Evolutionary conservation across 2,797 vertebrate genomes (phyloP), one percentile per base, ranked within the genome.

Genomic region (Pseudomugil gertrudae): DNA sequence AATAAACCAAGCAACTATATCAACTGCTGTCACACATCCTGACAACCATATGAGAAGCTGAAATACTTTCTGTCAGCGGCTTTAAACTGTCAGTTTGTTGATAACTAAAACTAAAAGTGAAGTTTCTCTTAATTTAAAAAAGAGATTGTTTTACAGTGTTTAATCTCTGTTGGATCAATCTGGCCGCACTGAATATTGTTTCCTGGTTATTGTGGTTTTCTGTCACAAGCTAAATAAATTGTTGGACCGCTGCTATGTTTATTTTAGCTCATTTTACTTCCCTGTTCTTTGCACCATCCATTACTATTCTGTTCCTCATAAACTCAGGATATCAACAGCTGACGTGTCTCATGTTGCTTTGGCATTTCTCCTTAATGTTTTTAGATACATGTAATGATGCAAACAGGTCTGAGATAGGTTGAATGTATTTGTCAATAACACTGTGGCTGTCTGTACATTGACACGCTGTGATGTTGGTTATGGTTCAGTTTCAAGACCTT

Each of bases 341-440:
- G 45, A 61, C 72, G 71, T 73, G 26, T 71, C 67, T 68, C 50
- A 56, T 19, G 24, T 70, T 21, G 30, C 24, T 14, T 26, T 80
- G 62, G 43, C 38, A 19, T 11, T 57, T 66, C 47, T 9, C 60
- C 58, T 56, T 80, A 78, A 65, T 13, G 23, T 57, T 66, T 70
- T 56, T 62, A 52, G 36, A 56, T 55, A 45, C 45, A 30, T 29
- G 26, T 26, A 57, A 69, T 72, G 54, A 77, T 84, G 74, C 68
- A 59, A 74, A 80, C 68, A 69, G 26, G 45, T 85, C 74, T 57
- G 6, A 82, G 79, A 91, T 75, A 85, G 50, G 64, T 58, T 83
- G 57, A 78, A 63, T 54, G 89, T 87, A 88, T 51, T 21, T 24
- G 58, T 47, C 72, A 83, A 63, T 65, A 36, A 36, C 13, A 36